A percentile compares a stretch with the other conserved stretches of the same genome.
phyloP scores from a whole-genome alignment of 2,888 invertebrate species.

The Sinodicranocentrus sp. region DNA sequence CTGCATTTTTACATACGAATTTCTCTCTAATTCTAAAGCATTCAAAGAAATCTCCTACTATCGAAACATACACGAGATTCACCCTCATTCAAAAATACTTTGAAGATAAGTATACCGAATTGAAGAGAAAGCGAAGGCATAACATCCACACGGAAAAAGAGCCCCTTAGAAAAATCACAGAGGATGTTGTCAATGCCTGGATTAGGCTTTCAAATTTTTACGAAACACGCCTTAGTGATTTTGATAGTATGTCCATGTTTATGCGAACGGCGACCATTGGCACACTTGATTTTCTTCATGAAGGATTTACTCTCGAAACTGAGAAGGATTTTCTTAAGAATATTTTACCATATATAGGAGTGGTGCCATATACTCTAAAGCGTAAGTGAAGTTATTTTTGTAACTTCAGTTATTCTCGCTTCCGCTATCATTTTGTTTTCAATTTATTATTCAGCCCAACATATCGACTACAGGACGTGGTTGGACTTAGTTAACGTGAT shows the following conservation, averaged over 20 bases:
- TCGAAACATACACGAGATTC: slow-evolving; percentile 36
- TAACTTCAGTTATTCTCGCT: not conserved
- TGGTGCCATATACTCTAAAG: slow-evolving; percentile 55
- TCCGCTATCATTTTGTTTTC: too few relatives aligned
- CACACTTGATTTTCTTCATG: slow-evolving; percentile 71
- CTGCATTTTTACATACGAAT: too few relatives aligned
- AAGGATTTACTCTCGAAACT: slow-evolving; percentile 57
- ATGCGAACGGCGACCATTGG: slow-evolving; percentile 57
- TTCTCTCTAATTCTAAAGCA: not conserved
- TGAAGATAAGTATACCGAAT: slow-evolving; percentile 19
- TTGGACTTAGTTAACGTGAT: slow-evolving; percentile 61
- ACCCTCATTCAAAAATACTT: slow-evolving; percentile 43
- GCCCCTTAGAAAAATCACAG: slow-evolving; percentile 30
- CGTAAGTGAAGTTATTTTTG: slow-evolving; percentile 49
- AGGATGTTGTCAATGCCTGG: slow-evolving; percentile 71
- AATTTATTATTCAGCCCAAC: slow-evolving; percentile 61
- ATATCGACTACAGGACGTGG: slow-evolving; percentile 68
- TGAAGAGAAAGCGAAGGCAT: slow-evolving; percentile 38
- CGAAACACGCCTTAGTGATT: slow-evolving; percentile 63
- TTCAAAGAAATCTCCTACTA: slow-evolving; percentile 53
- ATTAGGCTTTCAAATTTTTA: slow-evolving; percentile 72
- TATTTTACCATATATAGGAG: slow-evolving; percentile 57
- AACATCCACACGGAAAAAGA: slow-evolving; percentile 27
- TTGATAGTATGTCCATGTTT: slow-evolving; percentile 62
- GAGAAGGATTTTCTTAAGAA: slow-evolving; percentile 50